phyloP scores from a whole-genome alignment of 1,140 invertebrate genomes.

The Neodiprion lecontei region DNA sequence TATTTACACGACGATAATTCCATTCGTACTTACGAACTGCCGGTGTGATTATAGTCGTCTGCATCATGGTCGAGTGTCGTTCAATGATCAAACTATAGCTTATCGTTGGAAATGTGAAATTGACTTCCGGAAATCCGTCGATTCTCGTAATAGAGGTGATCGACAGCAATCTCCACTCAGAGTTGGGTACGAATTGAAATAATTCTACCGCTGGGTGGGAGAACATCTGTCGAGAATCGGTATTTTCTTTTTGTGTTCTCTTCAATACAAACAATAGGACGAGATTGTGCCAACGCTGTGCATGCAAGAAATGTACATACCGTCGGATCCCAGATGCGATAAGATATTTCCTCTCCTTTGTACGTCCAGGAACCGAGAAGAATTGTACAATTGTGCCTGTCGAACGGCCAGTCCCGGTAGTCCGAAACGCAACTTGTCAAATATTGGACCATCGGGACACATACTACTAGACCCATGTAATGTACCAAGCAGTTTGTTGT shows the following conservation, averaged over 20 bases:
- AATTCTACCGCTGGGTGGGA: background rate
- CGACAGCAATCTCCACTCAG: slow-evolving; percentile 50
- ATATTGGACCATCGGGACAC: slow-evolving; percentile 42
- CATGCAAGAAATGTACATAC: slow-evolving; percentile 9
- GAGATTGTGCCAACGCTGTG: too few species aligned
- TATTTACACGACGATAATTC: too few species aligned
- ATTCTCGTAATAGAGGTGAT: slow-evolving; percentile 33
- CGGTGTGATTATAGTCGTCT: slow-evolving; percentile 55
- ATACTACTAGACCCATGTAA: slow-evolving; percentile 40
- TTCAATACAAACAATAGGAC: too few species aligned
- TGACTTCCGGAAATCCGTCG: slow-evolving; percentile 42
- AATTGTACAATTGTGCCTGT: slow-evolving; percentile 52
- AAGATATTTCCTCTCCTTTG: slow-evolving; percentile 66
- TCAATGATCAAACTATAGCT: slow-evolving; percentile 54
- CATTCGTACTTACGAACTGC: slow-evolving; percentile 52
- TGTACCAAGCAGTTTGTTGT: slow-evolving; percentile 42
- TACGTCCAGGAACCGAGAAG: slow-evolving; percentile 63
- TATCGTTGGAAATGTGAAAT: slow-evolving; percentile 59
- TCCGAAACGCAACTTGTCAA: slow-evolving; percentile 46
- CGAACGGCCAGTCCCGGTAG: slow-evolving; percentile 55
- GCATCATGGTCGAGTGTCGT: slow-evolving; percentile 50
- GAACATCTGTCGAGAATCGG: background rate
- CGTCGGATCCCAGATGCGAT: slow-evolving; percentile 44
- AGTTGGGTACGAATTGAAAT: slow-evolving; percentile 42
- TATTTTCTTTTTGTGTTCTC: too few species aligned